Base-by-base conservation (phyloP, 2,888 invertebrate genomes). In the Aphodius sticticus region DNA sequence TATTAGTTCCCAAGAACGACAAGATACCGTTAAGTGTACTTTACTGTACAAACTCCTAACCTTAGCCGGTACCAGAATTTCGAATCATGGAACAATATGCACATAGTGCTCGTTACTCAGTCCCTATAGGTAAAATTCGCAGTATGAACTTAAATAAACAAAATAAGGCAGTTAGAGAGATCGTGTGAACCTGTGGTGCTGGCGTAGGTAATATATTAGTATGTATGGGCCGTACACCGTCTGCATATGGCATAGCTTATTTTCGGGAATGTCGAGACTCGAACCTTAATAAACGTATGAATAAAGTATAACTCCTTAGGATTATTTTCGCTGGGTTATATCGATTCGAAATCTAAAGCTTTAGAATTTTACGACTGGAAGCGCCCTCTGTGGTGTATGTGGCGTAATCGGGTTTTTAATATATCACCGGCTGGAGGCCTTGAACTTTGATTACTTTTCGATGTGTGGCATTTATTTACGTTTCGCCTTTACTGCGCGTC, bases 181-280 rank as follows among this genome's bases (percentile, higher is more conserved):
- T 53, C 53, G 53, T 53, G 53, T 53, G 53, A 53, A 53, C 53
- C 53, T 53, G 7, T 53, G 53, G 9, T 12, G 53, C 53, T 12
- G 53, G 53, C 53, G 53, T 53, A 53, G 53, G 53, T 53, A 53
- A 53, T 53, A 53, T 53, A 53, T 53, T 53, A 53, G 53, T 53
- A 53, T 53, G 53, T 53, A 53, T 53, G 53, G 53, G 53, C 9
- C 53, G 53, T 53, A 53, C 53, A 53, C 53, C 53, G 53, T 53
- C 53, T 53, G 53, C 53, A 53, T 53, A 53, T 53, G 53, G 53
- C 53, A 53, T 53, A 5, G 53, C 53, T 53, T 53, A 53, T 53
- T 53, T 53, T 53, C 9, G 9, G 9, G 53, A 53, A 53, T 53
- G 53, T 53, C 53, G 53, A 53, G 53, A 53, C 53, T 53, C 53